A percentile compares a stretch with the other conserved stretches of the same genome.
Conservation (phyloP, 2,797 vertebrate species). For the Gymnodraco acuticeps region DNA sequence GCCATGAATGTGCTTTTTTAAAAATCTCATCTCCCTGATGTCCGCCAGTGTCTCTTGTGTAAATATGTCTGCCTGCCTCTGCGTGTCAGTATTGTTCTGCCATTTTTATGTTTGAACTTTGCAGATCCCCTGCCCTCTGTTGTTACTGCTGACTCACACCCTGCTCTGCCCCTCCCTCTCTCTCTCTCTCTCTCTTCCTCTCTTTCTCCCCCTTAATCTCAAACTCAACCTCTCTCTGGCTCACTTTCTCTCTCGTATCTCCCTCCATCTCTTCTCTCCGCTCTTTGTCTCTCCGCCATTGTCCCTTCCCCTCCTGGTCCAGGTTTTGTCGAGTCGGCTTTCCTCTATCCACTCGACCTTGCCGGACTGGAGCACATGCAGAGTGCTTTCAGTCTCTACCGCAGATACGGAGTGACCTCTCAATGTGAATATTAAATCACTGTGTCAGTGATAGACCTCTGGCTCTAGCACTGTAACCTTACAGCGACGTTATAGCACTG, state of each 20-base stretch:
- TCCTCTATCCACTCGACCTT: constrained; percentile 93
- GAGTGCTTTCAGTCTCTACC: constrained; percentile 88
- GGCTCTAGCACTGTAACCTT: constrained; percentile 51
- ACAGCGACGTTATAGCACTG: constrained; percentile 29
- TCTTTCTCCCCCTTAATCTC: constrained; percentile 28
- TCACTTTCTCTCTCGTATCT: constrained; percentile 35
- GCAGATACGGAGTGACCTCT: constrained; percentile 88
- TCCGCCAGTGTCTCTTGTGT: constrained; percentile 34
- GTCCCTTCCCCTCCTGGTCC: constrained; percentile 78
- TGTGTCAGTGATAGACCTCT: constrained; percentile 55
- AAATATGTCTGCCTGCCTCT: constrained; percentile 63
- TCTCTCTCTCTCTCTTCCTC: constrained; percentile 55
- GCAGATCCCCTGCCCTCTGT: constrained; percentile 58
- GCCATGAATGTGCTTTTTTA: constrained; percentile 2
- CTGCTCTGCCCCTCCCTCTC: constrained; percentile 72
- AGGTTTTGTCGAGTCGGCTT: constrained; percentile 96
- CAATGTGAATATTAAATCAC: constrained; percentile 83
- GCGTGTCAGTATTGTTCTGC: constrained; percentile 64
- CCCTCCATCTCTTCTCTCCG: constrained; percentile 73
- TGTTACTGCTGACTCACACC: constrained; percentile 69
- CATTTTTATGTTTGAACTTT: constrained; percentile 61
- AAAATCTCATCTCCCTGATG: constrained; percentile 24
- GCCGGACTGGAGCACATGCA: constrained; percentile 92
- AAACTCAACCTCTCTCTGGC: constrained; percentile 11
- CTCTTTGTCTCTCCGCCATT: constrained; percentile 67